These are phyloP conservation scores for Catostomus latipinnis DNA, from an alignment of 2,797 vertebrate genomes.

Conservation along the genomic window DNA sequence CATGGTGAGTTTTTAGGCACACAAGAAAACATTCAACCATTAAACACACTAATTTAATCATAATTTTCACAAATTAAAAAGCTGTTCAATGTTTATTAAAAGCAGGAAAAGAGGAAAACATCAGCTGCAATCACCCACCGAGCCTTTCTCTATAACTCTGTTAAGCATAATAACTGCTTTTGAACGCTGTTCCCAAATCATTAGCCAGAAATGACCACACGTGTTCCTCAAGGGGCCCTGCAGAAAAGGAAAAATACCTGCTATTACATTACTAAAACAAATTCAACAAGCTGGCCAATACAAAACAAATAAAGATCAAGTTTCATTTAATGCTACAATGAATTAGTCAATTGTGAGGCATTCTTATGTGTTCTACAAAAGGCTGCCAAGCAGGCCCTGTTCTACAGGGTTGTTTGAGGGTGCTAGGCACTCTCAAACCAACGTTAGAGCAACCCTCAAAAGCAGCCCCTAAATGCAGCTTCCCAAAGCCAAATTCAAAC, in stretches of 20 bases:
- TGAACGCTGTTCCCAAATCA: slow-evolving; percentile 96
- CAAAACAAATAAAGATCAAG: background rate
- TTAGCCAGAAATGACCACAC: slow-evolving; percentile 98
- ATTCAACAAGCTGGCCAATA: background rate
- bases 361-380: background rate
- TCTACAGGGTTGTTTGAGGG: no score
- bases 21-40: no score
- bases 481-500: no score
- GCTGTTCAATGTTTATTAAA: background rate
- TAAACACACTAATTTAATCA: background rate
- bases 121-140: slow-evolving; percentile 80
- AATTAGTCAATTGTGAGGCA: background rate
- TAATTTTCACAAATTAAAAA: background rate
- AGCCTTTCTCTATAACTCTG: slow-evolving; percentile 95
- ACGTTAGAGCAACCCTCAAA: no score
- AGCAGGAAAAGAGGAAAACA: background rate
- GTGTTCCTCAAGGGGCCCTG: slow-evolving; percentile 97
- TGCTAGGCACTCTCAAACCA: no score
- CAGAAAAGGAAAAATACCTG: slow-evolving; percentile 36
- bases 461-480: no score
- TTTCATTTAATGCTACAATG: background rate
- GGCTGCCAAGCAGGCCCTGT: no score
- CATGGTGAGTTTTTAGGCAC: no score
- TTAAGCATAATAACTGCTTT: slow-evolving; percentile 99
- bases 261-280: slow-evolving; percentile 2